A percentile compares a stretch with the other conserved stretches of the same genome.
Conservation (phyloP, 2,888 invertebrate species). For the Harpalus rufipes region DNA sequence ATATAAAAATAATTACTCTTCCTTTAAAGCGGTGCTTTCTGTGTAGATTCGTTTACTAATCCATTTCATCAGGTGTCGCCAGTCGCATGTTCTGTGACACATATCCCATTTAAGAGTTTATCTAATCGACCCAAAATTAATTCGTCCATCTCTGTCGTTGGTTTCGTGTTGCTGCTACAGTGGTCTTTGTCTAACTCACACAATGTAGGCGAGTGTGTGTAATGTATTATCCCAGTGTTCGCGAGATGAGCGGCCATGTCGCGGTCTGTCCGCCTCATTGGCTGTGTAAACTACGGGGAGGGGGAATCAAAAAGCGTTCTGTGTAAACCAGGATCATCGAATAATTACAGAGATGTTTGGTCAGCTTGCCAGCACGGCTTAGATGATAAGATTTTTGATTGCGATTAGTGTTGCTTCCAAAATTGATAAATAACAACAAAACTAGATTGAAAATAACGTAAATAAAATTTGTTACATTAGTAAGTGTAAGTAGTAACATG, state of each 20-base stretch:
- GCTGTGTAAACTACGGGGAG: constrained; percentile 33
- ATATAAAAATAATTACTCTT: constrained; percentile 4
- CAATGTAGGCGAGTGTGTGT: constrained; percentile 16
- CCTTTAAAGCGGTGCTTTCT: neutral
- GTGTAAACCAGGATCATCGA: constrained; percentile 64
- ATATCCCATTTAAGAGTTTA: constrained; percentile 46
- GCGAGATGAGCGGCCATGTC: constrained; percentile 53
- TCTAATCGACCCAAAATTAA: constrained; percentile 48
- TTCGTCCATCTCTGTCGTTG: constrained; percentile 5
- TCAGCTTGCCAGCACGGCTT: neutral
- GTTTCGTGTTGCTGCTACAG: neutral
- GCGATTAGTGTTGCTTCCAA: neutral
- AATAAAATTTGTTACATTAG: too few relatives aligned
- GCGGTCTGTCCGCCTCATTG: constrained; percentile 45
- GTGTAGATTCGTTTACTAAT: constrained; percentile 22
- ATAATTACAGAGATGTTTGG: constrained; percentile 58
- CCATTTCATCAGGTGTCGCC: constrained; percentile 30
- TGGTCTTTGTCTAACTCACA: constrained; percentile 6
- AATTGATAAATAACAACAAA: too few relatives aligned
- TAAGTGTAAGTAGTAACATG: too few relatives aligned
- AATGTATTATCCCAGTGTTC: constrained; percentile 52
- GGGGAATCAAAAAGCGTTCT: constrained; percentile 62
- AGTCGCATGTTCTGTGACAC: constrained; percentile 3
- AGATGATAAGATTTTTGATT: neutral
- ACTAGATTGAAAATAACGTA: too few relatives aligned